These are phyloP conservation scores for Falco peregrinus DNA, from an alignment of 2,797 vertebrate species.

Conservation along the genomic window DNA sequence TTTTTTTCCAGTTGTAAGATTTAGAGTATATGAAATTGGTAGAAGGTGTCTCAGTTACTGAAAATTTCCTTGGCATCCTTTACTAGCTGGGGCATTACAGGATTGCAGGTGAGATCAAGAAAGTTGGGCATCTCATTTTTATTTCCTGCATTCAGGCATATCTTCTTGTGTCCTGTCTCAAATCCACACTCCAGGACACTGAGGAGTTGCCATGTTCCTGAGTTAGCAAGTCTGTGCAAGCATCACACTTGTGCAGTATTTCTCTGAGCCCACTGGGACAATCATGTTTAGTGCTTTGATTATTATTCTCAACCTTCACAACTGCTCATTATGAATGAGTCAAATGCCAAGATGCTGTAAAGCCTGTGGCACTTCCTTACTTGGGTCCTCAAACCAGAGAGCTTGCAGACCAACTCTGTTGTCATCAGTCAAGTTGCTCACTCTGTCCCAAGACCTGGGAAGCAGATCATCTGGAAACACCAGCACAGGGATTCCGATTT, in stretches of 20 bases:
- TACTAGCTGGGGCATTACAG: neutral
- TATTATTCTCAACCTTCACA: neutral
- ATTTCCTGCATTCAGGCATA: neutral
- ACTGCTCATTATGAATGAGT: neutral
- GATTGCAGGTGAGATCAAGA: neutral
- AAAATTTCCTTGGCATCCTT: neutral
- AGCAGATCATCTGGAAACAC: neutral
- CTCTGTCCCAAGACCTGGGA: neutral
- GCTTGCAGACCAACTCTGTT: neutral
- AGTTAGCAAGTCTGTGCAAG: neutral
- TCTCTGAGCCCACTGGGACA: neutral
- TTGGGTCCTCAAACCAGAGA: neutral
- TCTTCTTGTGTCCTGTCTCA: neutral
- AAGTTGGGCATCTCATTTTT: neutral
- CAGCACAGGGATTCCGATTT: neutral
- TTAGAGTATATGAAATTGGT: neutral
- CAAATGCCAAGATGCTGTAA: neutral
- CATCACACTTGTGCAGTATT: neutral
- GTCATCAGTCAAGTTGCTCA: neutral
- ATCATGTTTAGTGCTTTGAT: neutral
- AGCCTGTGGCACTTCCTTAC: neutral
- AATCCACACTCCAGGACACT: neutral
- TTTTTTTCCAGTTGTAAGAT: neutral
- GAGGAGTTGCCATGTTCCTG: neutral
- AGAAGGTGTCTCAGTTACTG: neutral